Conservation (phyloP, 2,888 invertebrate genomes). For the Nomada ruficornis region DNA sequence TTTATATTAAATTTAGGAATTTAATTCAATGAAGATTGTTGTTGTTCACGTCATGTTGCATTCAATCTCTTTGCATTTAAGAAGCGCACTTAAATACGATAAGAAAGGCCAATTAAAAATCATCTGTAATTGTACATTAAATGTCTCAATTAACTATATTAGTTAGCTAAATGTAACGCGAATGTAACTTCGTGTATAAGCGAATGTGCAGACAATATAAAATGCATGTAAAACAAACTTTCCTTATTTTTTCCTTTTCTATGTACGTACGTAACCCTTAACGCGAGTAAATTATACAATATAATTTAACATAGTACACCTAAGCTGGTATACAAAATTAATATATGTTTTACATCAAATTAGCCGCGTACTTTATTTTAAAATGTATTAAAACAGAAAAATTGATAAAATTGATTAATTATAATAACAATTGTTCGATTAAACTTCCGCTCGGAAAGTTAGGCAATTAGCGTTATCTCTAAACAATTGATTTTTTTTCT, state of each 20-base stretch:
- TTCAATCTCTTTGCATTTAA: constrained; percentile 34
- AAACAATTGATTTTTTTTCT: neutral
- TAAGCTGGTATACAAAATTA: neutral
- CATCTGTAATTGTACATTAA: constrained; percentile 28
- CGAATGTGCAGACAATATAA: neutral
- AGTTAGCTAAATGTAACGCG: neutral
- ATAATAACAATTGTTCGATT: neutral
- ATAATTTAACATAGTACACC: neutral
- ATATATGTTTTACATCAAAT: neutral
- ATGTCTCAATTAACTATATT: neutral
- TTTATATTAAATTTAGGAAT: neutral
- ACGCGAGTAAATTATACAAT: neutral
- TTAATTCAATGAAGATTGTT: neutral
- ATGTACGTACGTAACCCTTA: neutral
- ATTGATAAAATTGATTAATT: neutral
- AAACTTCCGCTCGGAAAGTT: neutral
- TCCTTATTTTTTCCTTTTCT: neutral
- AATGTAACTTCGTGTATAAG: constrained; percentile 14
- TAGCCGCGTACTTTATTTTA: neutral
- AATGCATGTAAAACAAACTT: neutral
- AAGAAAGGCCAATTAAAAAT: constrained; percentile 13
- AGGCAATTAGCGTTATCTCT: neutral
- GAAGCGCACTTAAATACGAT: constrained; percentile 17
- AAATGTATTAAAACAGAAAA: neutral
- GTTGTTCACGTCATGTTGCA: constrained; percentile 29